Evolutionary conservation across 2,797 vertebrate genomes (phyloP), one percentile per base, ranked within the genome.

Genomic region (Lagocephalus sceleratus): DNA sequence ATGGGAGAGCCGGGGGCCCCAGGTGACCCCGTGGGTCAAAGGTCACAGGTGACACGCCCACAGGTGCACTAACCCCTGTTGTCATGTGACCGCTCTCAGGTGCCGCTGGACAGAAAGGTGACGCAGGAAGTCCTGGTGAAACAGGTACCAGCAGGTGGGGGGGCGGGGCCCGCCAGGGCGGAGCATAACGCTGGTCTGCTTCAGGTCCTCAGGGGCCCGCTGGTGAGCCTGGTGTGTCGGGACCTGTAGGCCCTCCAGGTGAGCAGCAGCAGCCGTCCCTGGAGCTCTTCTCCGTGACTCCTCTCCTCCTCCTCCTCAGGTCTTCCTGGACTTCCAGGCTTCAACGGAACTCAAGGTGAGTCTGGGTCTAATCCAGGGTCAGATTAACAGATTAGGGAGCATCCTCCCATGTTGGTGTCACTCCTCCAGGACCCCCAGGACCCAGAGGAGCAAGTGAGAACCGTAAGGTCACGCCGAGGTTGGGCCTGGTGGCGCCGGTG

Each of bases 381-480:
- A 3, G 12, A 4, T 14, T 10, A 35, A 35, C 12, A 14, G 11
- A 14, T 14, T 3, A 14, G 8, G 14, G 4, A 2, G 5, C 12
- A 35, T 14, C 3, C n/a, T n/a, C n/a, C n/a, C n/a, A n/a, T 35
- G 12, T 0, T 35, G 32, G 11, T 35, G 11, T 35, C 7, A 10
- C 32, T 12, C 32, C 32, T 3, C 23, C 32, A 35, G 32, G 32
- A 53, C 19, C 9, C n/a, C 67, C 26, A 25, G 81, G 77, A 0
- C 2, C 47, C 9, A 84, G 76, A 70, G 81, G 81, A 70, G 51
- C 56, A 50, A 71, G 54, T 29, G 55, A 39, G 32, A 26, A 52
- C 2, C 0, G 81, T 83, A 68, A 71, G 68, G 17, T 17, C 11
- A 19, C 9, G 32, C 32, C 32, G 2, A 16, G 17, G n/a, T n/a